These are phyloP conservation scores for Pherbina coryleti DNA, from an alignment of 2,888 invertebrate species.

Conservation along the genomic window DNA sequence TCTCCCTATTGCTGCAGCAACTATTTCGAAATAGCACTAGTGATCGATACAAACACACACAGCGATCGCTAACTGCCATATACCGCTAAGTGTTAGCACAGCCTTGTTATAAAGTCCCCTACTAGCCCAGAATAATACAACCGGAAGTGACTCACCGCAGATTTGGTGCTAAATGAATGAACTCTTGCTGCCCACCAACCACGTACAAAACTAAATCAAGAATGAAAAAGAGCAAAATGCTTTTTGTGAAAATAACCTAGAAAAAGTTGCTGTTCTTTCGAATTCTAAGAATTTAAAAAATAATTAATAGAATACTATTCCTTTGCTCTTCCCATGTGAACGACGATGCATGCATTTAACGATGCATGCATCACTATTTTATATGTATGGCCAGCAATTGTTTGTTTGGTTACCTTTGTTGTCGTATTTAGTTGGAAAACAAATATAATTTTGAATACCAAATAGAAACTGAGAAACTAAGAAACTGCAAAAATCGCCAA, in stretches of 20 bases:
- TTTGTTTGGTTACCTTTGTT: not conserved
- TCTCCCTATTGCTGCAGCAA: not conserved
- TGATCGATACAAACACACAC: not conserved
- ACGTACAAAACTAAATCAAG: not conserved
- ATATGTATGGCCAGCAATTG: not conserved
- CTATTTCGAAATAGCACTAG: not conserved
- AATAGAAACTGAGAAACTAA: not conserved
- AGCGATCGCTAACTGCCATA: not conserved
- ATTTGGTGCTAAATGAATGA: not conserved
- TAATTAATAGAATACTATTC: not conserved
- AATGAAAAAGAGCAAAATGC: not conserved
- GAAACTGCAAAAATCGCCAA: too few relatives aligned
- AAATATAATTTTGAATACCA: not conserved
- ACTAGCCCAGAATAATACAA: not conserved
- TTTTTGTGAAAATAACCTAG: not conserved
- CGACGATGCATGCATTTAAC: not conserved
- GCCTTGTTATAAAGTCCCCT: not conserved
- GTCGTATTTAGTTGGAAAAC: constrained; percentile 1
- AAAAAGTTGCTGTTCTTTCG: not conserved
- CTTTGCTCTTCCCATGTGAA: too few relatives aligned
- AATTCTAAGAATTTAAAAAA: not conserved
- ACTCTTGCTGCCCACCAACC: not conserved
- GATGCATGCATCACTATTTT: not conserved
- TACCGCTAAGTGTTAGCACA: not conserved
- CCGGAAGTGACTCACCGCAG: constrained; percentile 6